phyloP scores from a whole-genome alignment of 1,140 invertebrate species.

The Leptinotarsa lineolata region DNA sequence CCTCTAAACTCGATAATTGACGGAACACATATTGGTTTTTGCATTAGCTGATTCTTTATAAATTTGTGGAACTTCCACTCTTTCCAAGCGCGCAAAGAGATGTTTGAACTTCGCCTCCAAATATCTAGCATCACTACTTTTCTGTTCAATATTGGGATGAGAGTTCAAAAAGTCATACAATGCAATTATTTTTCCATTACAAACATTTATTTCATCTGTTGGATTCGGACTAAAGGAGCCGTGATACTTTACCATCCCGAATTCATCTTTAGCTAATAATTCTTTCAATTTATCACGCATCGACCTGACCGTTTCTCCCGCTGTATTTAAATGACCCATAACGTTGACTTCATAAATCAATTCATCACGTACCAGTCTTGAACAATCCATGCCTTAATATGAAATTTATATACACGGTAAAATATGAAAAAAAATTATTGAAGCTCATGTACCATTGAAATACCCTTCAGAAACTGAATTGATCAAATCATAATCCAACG shows the following conservation, averaged over 20 bases:
- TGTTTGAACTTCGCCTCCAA: background rate
- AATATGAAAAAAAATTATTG: too few relatives aligned
- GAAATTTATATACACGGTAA: too few relatives aligned
- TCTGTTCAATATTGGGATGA: too few relatives aligned
- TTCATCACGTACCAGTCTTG: background rate
- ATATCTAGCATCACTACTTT: background rate
- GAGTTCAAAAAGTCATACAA: slow-evolving; percentile 1
- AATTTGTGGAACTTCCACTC: background rate
- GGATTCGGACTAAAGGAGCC: background rate
- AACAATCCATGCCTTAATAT: background rate
- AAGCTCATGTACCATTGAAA: too few relatives aligned
- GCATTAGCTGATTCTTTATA: slow-evolving; percentile 9
- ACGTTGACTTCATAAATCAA: background rate
- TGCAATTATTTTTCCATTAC: slow-evolving; percentile 8
- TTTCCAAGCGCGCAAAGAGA: background rate
- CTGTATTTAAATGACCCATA: slow-evolving; percentile 1
- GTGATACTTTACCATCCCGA: background rate
- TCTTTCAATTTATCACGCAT: slow-evolving; percentile 13
- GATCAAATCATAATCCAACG: too few relatives aligned
- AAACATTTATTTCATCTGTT: background rate
- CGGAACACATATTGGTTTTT: background rate
- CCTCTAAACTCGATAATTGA: slow-evolving; percentile 6
- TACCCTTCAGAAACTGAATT: too few relatives aligned
- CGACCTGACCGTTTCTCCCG: background rate
- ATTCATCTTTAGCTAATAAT: background rate